Percentiles rank a stretch among this genome's conserved stretches.
These are phyloP conservation scores for Melopsittacus undulatus DNA, from an alignment of 2,797 vertebrate genomes.

Conservation along the genomic window DNA sequence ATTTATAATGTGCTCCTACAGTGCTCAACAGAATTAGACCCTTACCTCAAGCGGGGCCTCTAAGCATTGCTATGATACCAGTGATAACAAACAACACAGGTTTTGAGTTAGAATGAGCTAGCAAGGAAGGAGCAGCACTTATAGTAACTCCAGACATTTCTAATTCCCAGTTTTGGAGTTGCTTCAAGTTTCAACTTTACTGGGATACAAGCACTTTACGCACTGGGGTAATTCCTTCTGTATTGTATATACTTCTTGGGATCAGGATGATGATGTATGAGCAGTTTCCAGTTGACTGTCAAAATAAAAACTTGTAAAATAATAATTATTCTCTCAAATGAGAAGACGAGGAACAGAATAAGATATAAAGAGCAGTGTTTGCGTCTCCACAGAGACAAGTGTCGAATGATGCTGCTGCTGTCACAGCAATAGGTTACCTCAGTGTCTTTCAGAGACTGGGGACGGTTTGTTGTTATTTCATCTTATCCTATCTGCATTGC, in stretches of 20 bases:
- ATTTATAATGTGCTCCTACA: background rate
- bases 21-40: background rate
- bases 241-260: background rate
- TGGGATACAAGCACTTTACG: background rate
- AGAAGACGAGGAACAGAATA: background rate
- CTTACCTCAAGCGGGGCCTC: background rate
- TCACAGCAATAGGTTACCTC: background rate
- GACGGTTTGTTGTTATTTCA: background rate
- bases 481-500: background rate
- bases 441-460: background rate
- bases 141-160: background rate
- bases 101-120: background rate
- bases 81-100: background rate
- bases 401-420: background rate
- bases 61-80: constrained; percentile 3
- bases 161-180: background rate
- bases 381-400: background rate
- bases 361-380: background rate
- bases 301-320: background rate
- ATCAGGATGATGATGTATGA: background rate
- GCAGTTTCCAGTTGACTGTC: background rate
- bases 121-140: background rate
- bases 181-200: constrained; percentile 17
- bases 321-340: background rate
- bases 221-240: background rate